These are phyloP conservation scores for Psephotus haematonotus DNA, from an alignment of 2,113 vertebrate species.

Conservation along the genomic window DNA sequence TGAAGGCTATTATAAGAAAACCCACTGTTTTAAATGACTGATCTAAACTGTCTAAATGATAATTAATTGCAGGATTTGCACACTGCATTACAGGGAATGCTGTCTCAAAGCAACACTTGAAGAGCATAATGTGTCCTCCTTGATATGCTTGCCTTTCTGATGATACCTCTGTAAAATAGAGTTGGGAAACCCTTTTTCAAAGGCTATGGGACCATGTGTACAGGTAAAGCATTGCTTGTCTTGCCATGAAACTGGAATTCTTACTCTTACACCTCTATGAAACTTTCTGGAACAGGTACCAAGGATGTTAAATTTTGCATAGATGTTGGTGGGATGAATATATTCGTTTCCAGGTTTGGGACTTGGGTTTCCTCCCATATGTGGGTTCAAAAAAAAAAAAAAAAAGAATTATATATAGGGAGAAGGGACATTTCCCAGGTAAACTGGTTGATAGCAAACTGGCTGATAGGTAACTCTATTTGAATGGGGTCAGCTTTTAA, in stretches of 20 bases:
- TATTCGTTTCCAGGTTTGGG: not conserved
- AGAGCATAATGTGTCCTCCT: not conserved
- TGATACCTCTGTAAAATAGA: not conserved
- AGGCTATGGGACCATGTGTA: fast-evolving
- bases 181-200: not conserved
- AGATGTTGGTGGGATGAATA: not conserved
- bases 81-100: not conserved
- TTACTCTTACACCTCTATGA: not conserved
- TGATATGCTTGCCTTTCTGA: not conserved
- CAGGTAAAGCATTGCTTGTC: not conserved
- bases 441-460: not conserved
- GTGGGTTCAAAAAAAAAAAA: not conserved
- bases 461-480: not conserved
- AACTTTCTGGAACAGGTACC: not conserved
- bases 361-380: not conserved
- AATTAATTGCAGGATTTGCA: not conserved
- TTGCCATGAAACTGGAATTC: not conserved
- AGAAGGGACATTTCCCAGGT: not conserved
- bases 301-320: not conserved
- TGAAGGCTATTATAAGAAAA: not conserved
- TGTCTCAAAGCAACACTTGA: not conserved
- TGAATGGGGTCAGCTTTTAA: not conserved
- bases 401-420: not conserved
- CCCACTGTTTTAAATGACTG: not conserved
- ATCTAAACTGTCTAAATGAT: not conserved